phyloP scores from a whole-genome alignment of 1,140 invertebrate genomes.

The Harpegnathos saltator region DNA sequence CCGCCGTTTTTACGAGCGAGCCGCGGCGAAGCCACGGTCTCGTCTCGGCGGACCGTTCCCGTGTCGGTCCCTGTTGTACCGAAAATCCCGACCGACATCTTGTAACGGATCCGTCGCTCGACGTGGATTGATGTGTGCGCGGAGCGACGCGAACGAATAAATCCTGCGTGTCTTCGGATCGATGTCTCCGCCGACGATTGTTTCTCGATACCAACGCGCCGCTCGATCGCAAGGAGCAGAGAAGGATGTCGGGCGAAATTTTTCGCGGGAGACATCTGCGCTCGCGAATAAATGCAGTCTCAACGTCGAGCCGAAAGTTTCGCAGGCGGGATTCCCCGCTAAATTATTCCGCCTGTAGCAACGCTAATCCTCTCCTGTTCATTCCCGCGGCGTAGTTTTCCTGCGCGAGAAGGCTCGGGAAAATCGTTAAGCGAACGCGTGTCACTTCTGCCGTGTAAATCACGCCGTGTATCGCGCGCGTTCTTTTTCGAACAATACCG shows the following conservation, averaged over 20 bases:
- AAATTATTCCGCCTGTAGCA: neutral
- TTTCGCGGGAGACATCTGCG: neutral
- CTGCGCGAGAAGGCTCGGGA: neutral
- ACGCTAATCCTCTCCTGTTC: neutral
- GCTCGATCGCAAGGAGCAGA: neutral
- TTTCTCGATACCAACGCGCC: slow-evolving; percentile 32
- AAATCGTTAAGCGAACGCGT: too few species aligned
- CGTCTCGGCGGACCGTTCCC: slow-evolving; percentile 12
- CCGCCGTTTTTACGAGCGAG: slow-evolving; percentile 50
- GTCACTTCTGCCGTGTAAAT: neutral
- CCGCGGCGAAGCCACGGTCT: slow-evolving; percentile 2
- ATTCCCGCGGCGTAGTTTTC: neutral
- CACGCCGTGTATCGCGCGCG: neutral
- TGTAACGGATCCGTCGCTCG: slow-evolving; percentile 21
- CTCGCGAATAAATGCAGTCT: slow-evolving; percentile 3
- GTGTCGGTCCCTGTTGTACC: neutral
- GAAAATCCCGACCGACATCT: slow-evolving; percentile 39
- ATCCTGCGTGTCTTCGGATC: slow-evolving; percentile 43
- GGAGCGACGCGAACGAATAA: slow-evolving; percentile 37
- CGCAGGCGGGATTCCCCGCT: neutral
- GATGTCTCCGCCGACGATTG: slow-evolving; percentile 26
- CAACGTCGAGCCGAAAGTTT: neutral
- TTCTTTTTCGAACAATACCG: slow-evolving; percentile 31
- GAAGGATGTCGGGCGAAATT: slow-evolving; percentile 13
- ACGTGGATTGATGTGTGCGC: slow-evolving; percentile 50